Conservation (phyloP, 64 coral and sea anemone species). For the Porites lutea region DNA sequence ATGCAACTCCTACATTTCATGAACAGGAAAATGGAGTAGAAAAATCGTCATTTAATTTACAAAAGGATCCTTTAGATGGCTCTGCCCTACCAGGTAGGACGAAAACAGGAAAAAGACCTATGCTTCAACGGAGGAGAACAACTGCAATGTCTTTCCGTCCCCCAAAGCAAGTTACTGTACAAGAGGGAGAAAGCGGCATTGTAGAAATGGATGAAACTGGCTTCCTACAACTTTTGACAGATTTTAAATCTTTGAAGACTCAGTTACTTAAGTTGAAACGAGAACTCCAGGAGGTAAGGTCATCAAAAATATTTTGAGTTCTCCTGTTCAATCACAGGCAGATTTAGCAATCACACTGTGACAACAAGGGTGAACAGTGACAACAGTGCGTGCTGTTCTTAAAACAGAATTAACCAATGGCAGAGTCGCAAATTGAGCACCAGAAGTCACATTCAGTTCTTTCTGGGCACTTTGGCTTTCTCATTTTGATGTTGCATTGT, state of each 20-base stretch:
- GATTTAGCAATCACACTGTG: too few relatives aligned
- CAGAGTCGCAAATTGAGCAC: too few relatives aligned
- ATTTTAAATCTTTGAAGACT: constrained; percentile 85
- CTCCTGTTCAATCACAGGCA: too few relatives aligned
- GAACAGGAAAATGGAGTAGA: neutral
- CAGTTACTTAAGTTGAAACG: constrained; percentile 91
- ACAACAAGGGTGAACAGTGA: too few relatives aligned
- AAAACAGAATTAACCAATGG: too few relatives aligned
- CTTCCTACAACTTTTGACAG: constrained; percentile 78
- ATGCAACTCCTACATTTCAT: neutral
- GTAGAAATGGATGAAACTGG: constrained; percentile 90
- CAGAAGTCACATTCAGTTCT: too few relatives aligned
- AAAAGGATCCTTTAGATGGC: constrained; percentile 40
- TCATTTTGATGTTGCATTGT: too few relatives aligned
- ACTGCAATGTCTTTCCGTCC: constrained; percentile 79
- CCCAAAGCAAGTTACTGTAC: constrained; percentile 61
- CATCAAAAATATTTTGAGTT: neutral
- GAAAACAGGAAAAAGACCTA: constrained; percentile 23
- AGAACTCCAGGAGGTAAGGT: constrained; percentile 88
- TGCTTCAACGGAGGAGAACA: constrained; percentile 45
- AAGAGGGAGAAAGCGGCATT: constrained; percentile 68
- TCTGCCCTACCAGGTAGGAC: constrained; percentile 7
- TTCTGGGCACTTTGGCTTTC: too few relatives aligned
- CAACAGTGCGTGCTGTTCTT: too few relatives aligned
- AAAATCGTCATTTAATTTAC: constrained; percentile 61